Evolutionary conservation across 23 tunicate genomes (phyloP), one percentile per base, ranked within the genome.

Genomic region (Phallusia fumigata): DNA sequence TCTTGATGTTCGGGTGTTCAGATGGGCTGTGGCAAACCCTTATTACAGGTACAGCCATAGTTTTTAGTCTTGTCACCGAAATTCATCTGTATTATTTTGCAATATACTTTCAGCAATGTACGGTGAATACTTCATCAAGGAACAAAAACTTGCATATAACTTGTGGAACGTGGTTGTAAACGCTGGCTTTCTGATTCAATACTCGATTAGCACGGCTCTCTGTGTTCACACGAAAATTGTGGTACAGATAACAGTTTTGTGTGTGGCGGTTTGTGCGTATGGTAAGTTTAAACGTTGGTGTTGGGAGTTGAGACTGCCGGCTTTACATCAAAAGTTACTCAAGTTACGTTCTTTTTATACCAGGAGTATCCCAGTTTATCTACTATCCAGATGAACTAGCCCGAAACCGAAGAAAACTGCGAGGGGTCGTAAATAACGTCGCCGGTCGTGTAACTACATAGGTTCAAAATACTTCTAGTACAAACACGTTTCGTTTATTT

Each of bases 71-170:
- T 11, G 26, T 58, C 15, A 22, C 3, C 69, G 13, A 21, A 1
- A 24, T 5, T 58, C 13, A 18, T 58, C 13, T 24, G 69, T 6
- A 22, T 6, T 16, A 8, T 58, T 1, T 58, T 58, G 10, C 5
- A 3, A 22, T 58, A 24, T 6, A 24, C 69, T 21, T 58, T 21
- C 69, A 58, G 69, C 69, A 24, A 21, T 58, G 69, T 58, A 58
- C 69, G 69, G 69, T 21, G 69, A 58, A 58, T 58, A 58, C 69
- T 58, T 58, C 16, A 58, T 58, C 69, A 13, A 58, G 69, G 28
- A 58, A 58, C 69, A 58, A 58, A 58, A 58, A 58, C 28, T 58
- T 21, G 69, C 69, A 21, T 58, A 58, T 13, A 58, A 58, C 16
- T 58, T 58, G 16, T 58, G 69, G 69, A 58, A 58, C 16, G 69